Evolutionary conservation across 2,113 vertebrate species (phyloP).

Genomic region (Gila orcuttii): DNA sequence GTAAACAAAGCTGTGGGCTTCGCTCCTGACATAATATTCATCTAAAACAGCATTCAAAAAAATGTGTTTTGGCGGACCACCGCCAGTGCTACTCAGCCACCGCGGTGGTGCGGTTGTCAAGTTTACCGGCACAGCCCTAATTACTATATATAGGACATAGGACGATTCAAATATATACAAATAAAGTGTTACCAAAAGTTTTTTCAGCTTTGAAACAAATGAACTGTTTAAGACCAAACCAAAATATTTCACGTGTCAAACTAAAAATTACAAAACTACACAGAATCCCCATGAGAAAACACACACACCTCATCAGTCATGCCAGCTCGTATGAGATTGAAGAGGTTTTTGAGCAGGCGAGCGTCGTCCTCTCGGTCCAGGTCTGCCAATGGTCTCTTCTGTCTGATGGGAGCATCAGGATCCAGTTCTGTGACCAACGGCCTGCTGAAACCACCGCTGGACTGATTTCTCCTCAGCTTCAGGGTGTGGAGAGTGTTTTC

Average conservation of each 20-base stretch:
- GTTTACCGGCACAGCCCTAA: too few relatives aligned
- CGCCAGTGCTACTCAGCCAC: too few relatives aligned
- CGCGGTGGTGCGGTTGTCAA: too few relatives aligned
- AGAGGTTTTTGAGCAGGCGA: slow-evolving; percentile 91
- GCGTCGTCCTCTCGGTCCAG: slow-evolving; percentile 93
- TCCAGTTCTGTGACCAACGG: slow-evolving; percentile 95
- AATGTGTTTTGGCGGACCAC: too few relatives aligned
- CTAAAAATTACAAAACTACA: neutral
- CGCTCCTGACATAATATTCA: too few relatives aligned
- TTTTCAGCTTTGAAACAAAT: too few relatives aligned
- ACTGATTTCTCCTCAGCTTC: slow-evolving; percentile 81
- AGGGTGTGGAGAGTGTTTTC: slow-evolving; percentile 92
- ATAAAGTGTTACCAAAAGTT: too few relatives aligned
- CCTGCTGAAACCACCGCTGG: slow-evolving; percentile 76
- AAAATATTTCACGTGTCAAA: neutral
- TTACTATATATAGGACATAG: too few relatives aligned
- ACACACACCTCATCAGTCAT: slow-evolving; percentile 91
- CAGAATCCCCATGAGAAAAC: neutral
- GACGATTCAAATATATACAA: too few relatives aligned
- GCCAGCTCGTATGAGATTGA: slow-evolving; percentile 91
- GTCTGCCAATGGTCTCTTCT: slow-evolving; percentile 92
- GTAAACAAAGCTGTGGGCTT: too few relatives aligned
- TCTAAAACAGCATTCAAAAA: too few relatives aligned
- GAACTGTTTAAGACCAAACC: neutral
- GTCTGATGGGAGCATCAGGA: slow-evolving; percentile 93